Percentiles rank a stretch among this genome's conserved stretches.
phyloP scores from a whole-genome alignment of 2,113 vertebrate species.

The Trematocara unimaculatum region DNA sequence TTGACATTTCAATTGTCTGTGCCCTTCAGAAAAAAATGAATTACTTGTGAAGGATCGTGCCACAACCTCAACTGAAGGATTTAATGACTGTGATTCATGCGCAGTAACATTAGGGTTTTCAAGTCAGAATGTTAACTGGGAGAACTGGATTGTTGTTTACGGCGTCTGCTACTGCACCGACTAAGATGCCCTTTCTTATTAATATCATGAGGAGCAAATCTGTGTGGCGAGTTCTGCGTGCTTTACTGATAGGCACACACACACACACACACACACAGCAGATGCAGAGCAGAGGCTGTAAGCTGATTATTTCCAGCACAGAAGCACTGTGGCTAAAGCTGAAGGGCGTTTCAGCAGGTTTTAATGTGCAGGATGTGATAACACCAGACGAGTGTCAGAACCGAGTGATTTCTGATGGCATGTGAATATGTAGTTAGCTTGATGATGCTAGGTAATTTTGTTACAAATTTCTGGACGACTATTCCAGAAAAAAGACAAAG shows the following conservation, averaged over 20 bases:
- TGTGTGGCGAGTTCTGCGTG: background rate
- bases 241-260: background rate
- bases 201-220: background rate
- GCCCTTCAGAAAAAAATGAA: constrained; percentile 30
- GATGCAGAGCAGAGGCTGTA: constrained; percentile 27
- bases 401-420: background rate
- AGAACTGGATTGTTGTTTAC: background rate
- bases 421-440: background rate
- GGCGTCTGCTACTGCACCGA: background rate
- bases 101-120: background rate
- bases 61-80: constrained; percentile 7
- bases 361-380: constrained; percentile 42
- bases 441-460: background rate
- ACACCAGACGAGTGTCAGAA: background rate
- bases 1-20: constrained; percentile 49
- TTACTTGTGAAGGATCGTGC: background rate
- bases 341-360: constrained; percentile 29
- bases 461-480: background rate
- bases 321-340: constrained; percentile 37
- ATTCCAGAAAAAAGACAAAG: background rate
- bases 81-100: constrained; percentile 29
- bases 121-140: background rate
- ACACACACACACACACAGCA: background rate
- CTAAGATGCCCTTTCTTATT: background rate
- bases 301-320: constrained; percentile 46